Evolutionary conservation across 2,888 invertebrate species (phyloP).

Genomic region (Gerris lacustris): DNA sequence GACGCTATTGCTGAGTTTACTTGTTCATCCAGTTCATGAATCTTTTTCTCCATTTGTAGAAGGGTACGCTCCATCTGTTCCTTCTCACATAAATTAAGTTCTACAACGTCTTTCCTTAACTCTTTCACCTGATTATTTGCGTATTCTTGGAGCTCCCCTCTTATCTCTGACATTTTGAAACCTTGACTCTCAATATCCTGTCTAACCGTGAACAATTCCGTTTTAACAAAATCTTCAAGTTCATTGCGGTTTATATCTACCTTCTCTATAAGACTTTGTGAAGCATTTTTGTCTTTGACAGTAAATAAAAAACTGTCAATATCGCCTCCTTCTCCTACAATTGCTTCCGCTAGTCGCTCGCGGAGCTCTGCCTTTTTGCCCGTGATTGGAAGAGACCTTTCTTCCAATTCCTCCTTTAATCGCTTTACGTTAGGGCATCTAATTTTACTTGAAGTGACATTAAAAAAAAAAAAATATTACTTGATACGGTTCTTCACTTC

Average conservation of each 20-base stretch:
- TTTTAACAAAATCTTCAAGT: background rate
- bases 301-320: background rate
- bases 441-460: background rate
- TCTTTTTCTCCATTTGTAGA: background rate
- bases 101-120: too few relatives aligned
- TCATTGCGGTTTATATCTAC: background rate
- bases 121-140: too few relatives aligned
- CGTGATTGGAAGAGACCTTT: background rate
- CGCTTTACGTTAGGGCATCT: background rate
- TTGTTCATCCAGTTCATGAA: background rate
- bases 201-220: too few relatives aligned
- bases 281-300: conserved; percentile 1
- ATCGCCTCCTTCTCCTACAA: background rate
- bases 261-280: background rate
- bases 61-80: background rate
- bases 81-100: background rate
- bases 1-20: background rate
- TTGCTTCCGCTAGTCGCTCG: background rate
- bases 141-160: too few relatives aligned
- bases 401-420: background rate
- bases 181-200: too few relatives aligned
- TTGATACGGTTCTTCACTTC: background rate
- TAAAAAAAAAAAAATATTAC: background rate
- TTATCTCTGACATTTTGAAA: too few relatives aligned
- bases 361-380: background rate